These are phyloP conservation scores for Blennius ocellaris DNA, from an alignment of 2,113 vertebrate species.

Conservation along the genomic window DNA sequence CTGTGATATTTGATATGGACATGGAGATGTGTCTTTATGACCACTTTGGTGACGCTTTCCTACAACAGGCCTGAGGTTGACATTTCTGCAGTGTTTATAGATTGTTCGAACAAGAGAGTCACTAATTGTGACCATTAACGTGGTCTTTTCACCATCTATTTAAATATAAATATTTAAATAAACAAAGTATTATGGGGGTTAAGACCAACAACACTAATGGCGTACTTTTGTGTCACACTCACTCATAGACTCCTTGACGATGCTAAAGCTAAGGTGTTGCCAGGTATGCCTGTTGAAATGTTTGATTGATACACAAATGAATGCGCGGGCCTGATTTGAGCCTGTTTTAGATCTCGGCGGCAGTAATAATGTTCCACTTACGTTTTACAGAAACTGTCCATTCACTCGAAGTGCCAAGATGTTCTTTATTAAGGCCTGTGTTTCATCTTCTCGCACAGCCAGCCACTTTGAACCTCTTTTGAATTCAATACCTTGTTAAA, in stretches of 20 bases:
- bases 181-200: too few species aligned
- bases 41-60: too few species aligned
- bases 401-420: conserved; percentile 36
- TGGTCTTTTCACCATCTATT: too few species aligned
- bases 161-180: too few species aligned
- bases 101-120: too few species aligned
- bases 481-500: conserved; percentile 54
- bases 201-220: not conserved
- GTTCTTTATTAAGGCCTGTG: conserved; percentile 49
- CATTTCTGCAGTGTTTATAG: too few species aligned
- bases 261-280: not conserved
- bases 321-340: not conserved
- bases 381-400: conserved; percentile 33
- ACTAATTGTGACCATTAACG: too few species aligned
- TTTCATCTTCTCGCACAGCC: conserved; percentile 45
- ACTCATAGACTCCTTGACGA: not conserved
- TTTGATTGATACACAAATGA: not conserved
- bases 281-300: not conserved
- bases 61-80: too few species aligned
- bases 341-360: conserved; percentile 16
- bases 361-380: conserved; percentile 22
- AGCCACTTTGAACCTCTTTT: conserved; percentile 50
- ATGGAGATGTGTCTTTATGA: too few species aligned
- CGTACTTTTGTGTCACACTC: not conserved
- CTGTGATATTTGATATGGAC: not conserved